These are phyloP conservation scores for Clupea harengus DNA, from an alignment of 2,113 vertebrate genomes.

Conservation along the genomic window DNA sequence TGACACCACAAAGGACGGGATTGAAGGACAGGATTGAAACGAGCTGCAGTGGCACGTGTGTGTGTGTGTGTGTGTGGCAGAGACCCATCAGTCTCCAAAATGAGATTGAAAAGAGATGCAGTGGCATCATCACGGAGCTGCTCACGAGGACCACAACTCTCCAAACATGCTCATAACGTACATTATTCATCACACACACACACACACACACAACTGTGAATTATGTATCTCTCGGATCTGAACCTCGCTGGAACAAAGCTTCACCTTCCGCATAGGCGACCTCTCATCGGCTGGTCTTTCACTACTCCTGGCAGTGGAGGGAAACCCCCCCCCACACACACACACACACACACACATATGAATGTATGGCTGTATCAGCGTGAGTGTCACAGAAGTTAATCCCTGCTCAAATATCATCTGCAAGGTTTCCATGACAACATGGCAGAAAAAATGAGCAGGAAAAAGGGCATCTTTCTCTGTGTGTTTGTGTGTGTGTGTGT, in stretches of 20 bases:
- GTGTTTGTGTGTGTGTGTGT: background rate
- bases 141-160: too few species aligned
- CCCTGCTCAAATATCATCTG: background rate
- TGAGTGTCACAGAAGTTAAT: constrained; percentile 4
- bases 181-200: background rate
- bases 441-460: background rate
- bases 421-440: constrained; percentile 43
- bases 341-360: background rate
- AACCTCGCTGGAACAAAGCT: background rate
- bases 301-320: background rate
- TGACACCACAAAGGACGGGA: too few species aligned
- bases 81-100: too few species aligned
- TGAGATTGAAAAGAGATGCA: too few species aligned
- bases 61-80: too few species aligned
- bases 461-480: background rate
- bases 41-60: too few species aligned
- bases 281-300: background rate
- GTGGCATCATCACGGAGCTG: too few species aligned
- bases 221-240: background rate
- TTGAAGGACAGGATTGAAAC: too few species aligned
- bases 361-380: background rate
- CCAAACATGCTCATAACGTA: too few species aligned
- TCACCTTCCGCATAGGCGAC: background rate
- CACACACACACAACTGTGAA: background rate
- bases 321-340: background rate